phyloP scores from a whole-genome alignment of 2,113 vertebrate genomes.

The Vidua chalybeata region DNA sequence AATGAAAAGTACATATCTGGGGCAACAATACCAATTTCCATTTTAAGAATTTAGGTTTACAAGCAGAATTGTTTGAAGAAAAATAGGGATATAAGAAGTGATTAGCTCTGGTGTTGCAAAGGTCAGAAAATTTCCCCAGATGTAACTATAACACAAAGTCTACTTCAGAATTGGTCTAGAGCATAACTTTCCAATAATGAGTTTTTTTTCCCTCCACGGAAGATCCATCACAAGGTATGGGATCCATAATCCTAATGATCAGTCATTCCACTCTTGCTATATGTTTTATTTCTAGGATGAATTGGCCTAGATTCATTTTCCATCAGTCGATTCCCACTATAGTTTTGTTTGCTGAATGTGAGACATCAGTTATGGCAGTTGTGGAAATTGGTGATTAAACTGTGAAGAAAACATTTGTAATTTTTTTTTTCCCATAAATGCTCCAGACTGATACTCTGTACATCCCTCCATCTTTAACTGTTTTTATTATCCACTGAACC shows the following conservation, averaged over 20 bases:
- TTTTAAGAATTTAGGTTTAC: background rate
- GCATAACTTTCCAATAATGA: background rate
- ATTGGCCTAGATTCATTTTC: background rate
- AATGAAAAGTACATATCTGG: background rate
- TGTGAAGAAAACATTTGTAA: background rate
- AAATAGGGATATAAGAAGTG: background rate
- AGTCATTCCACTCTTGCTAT: background rate
- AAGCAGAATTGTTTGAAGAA: background rate
- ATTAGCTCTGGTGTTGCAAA: background rate
- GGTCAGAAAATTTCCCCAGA: background rate
- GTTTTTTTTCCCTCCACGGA: accelerated
- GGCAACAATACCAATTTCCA: background rate
- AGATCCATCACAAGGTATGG: background rate
- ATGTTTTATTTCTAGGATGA: background rate
- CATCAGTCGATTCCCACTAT: background rate
- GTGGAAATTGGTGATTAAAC: background rate
- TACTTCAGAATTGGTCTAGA: background rate
- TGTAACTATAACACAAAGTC: background rate
- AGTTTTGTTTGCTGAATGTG: background rate
- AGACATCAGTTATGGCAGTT: background rate
- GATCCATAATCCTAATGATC: accelerated
- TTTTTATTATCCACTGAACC: background rate
- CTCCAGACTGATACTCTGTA: background rate
- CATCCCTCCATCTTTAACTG: background rate
- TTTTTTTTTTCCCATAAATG: background rate